Conservation (phyloP, 2,797 vertebrate genomes). For the Labroides dimidiatus region DNA sequence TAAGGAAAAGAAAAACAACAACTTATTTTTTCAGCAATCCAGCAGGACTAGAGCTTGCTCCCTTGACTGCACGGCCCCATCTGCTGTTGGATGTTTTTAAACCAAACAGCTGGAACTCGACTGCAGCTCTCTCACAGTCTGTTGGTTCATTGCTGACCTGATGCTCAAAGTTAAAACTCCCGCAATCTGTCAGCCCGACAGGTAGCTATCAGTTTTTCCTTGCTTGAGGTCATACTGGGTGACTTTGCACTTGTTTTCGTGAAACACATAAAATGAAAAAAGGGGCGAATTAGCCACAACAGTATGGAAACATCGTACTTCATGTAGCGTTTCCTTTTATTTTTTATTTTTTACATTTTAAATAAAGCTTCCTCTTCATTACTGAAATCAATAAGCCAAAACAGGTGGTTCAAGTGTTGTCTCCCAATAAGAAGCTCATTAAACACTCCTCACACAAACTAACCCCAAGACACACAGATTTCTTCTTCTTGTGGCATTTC, state of each 20-base stretch:
- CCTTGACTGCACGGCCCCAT: constrained; percentile 23
- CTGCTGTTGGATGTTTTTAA: constrained; percentile 43
- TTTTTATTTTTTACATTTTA: constrained; percentile 6
- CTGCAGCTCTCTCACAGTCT: constrained; percentile 29
- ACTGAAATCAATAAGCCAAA: constrained; percentile 32
- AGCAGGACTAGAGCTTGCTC: constrained; percentile 21
- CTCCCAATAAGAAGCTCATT: constrained; percentile 36
- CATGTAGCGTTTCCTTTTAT: not conserved
- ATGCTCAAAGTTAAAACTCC: constrained; percentile 50
- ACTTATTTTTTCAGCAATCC: constrained; percentile 6
- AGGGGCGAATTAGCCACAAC: not conserved
- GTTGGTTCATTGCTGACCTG: constrained; percentile 49
- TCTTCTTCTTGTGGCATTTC: constrained; percentile 32
- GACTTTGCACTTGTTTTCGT: not conserved
- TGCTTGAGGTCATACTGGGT: not conserved
- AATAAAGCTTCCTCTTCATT: not conserved
- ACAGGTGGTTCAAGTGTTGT: constrained; percentile 35
- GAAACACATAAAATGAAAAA: not conserved
- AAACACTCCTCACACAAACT: constrained; percentile 36
- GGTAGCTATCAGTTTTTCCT: constrained; percentile 30
- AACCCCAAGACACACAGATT: constrained; percentile 14
- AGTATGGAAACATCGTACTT: not conserved
- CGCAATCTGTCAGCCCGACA: constrained; percentile 48
- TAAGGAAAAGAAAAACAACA: not conserved
- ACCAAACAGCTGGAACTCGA: constrained; percentile 49